A percentile compares a stretch with the other conserved stretches of the same genome.
These are phyloP conservation scores for Ceraclea dissimilis DNA, from an alignment of 2,888 invertebrate species.

Conservation along the genomic window DNA sequence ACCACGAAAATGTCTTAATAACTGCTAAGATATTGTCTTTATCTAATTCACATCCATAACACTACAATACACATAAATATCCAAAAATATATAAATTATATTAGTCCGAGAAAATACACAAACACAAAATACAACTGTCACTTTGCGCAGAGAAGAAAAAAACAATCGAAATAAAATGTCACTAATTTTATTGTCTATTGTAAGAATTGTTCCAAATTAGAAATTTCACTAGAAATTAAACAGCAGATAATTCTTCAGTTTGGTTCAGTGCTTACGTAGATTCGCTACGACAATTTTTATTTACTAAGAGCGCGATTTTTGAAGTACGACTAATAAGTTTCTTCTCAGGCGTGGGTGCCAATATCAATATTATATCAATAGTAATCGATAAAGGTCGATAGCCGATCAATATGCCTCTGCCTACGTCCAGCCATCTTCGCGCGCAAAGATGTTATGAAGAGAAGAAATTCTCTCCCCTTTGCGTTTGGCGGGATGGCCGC, in stretches of 20 bases:
- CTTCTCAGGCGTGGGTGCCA: constrained; percentile 1
- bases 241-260: neutral
- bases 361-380: constrained; percentile 5
- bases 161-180: neutral
- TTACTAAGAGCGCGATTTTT: neutral
- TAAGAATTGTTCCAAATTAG: neutral
- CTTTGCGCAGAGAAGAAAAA: neutral
- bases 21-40: no score
- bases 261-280: neutral
- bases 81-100: no score
- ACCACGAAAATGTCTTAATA: no score
- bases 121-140: neutral
- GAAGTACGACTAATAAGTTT: neutral
- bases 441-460: constrained; percentile 22
- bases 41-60: no score
- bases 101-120: neutral
- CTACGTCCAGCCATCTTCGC: constrained; percentile 21
- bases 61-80: no score
- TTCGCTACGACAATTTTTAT: neutral
- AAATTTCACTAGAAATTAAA: neutral
- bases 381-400: constrained; percentile 18
- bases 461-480: constrained; percentile 18
- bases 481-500: constrained; percentile 14
- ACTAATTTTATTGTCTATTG: constrained; percentile 2
- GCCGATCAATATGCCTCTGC: constrained; percentile 7